Conservation (phyloP, 2,888 invertebrate species). For the Fragum whitleyi region DNA sequence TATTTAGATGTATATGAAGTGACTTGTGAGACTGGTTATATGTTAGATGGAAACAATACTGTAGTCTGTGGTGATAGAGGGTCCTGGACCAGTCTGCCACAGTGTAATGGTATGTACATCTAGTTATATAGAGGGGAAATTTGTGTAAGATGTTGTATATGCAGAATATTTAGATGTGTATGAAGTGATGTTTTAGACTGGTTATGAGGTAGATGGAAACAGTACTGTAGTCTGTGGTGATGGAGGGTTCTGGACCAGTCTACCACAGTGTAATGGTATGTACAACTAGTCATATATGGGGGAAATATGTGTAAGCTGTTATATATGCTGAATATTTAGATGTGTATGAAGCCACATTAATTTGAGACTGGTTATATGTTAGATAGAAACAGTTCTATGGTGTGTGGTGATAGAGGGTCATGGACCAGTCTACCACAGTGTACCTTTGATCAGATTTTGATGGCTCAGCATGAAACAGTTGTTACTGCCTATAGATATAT, state of each 20-base stretch:
- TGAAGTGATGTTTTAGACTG: not conserved
- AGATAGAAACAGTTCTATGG: not conserved
- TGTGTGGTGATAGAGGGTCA: not conserved
- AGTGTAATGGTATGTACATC: not conserved
- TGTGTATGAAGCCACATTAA: not conserved
- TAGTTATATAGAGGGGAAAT: too few species aligned
- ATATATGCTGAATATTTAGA: not conserved
- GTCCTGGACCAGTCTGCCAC: not conserved
- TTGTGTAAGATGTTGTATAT: not conserved
- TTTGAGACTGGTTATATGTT: not conserved
- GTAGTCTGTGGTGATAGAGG: not conserved
- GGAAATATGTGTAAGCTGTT: too few species aligned
- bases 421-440: conserved; percentile 1
- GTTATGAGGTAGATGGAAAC: not conserved
- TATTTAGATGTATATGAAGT: not conserved
- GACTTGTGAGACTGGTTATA: not conserved
- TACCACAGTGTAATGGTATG: not conserved
- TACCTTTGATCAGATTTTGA: too few species aligned
- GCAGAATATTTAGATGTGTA: not conserved
- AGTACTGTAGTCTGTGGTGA: conserved; percentile 2
- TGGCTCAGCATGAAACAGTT: too few species aligned
- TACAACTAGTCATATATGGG: too few species aligned
- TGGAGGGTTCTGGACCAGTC: not conserved
- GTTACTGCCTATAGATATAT: too few species aligned
- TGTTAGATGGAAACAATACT: not conserved